Base-by-base conservation (phyloP, 2,113 vertebrate genomes). In the Elachura formosa region DNA sequence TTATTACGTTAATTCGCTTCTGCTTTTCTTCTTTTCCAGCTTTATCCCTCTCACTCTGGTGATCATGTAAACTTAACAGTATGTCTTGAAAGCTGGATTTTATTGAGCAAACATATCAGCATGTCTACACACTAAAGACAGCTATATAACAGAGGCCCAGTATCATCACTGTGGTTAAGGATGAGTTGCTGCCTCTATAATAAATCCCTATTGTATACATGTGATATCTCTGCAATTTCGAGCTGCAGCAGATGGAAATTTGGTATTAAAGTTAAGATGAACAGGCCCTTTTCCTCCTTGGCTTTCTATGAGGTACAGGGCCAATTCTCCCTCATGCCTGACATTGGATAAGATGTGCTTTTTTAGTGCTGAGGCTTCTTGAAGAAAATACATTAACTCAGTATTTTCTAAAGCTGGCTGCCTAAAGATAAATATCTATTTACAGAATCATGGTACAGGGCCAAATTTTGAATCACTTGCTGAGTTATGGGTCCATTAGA, bases 1-100 rank as follows among this genome's bases (percentile, higher is more conserved):
- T 97, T 91, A 97, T 91, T 95, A 95, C 93, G 92, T 66, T 95
- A 96, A 96, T 96, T 97, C 33, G 41, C 89, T 82, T 48, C 64
- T 73, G 94, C 92, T 95, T 97, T 97, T 97, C 95, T 97, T 97
- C 94, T 95, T 91, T 93, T 95, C 90, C 89, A 90, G 96, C 83
- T 94, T 91, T 93, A 96, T 90, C 92, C 81, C 94, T 94, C 96
- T 96, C 93, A 96, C 86, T 92, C 84, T 64, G 87, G 87, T 89
- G 90, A 96, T 95, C 94, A 89, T 84, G 85, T 93, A 96, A 96
- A 97, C 94, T 93, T 95, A 95, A 93, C 86, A 92, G 85, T 86
- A 81, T 92, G 96, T 93, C 62, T 81, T 45, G 78, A 96, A 97
- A 96, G 96, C 71, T 94, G 86, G 51, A 54, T 97, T 97, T 97